Base-by-base conservation (phyloP, 2,888 invertebrate genomes). In the Xanthostigma xanthostigma region DNA sequence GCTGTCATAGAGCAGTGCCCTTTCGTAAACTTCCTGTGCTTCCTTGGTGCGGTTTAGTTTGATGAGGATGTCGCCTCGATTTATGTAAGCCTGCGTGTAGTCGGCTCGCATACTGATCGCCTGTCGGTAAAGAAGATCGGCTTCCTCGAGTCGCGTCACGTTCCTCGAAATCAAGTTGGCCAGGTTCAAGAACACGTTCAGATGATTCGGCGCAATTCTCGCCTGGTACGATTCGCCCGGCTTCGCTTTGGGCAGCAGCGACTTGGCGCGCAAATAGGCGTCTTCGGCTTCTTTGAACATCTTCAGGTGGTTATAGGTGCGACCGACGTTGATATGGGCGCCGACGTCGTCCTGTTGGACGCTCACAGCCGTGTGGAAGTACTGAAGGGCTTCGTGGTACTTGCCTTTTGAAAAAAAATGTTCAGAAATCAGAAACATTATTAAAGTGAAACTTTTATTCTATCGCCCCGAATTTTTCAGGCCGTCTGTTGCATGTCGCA, bases 71-170 rank as follows among this genome's bases (percentile, higher is more conserved):
- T 96, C 95, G 0, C 95, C 96, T 49, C 95, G 79, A 70, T 96
- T 96, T 56, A 96, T 96, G 64, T 96, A 96, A 9, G 95, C 96
- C 66, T 93, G 89, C 0, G 91, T 82, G 65, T 94, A 94, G 72
- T 96, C 95, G 1, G 94, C 84, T 55, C 96, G 74, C 96, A 96
- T 96, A 62, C 93, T 92, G 55, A 96, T 95, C 10, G 95, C 96
- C 66, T 94, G 94, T 51, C 92, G 74, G 62, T 95, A 93, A 44
- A 95, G 66, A 75, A 89, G 76, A 68, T 96, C 95, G 0, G 96
- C 96, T 68, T 96, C 95, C 66, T 91, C 89, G 48, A 96, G 68
- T 48, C 95, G 75, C 3, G 91, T 90, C 34, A 84, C 83, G 67
- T 96, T 93, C 63, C 91, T 87, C 5, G 94, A 89, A 62, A 95